phyloP scores from a whole-genome alignment of 2,888 invertebrate genomes.

The Epirrhoe tristata region DNA sequence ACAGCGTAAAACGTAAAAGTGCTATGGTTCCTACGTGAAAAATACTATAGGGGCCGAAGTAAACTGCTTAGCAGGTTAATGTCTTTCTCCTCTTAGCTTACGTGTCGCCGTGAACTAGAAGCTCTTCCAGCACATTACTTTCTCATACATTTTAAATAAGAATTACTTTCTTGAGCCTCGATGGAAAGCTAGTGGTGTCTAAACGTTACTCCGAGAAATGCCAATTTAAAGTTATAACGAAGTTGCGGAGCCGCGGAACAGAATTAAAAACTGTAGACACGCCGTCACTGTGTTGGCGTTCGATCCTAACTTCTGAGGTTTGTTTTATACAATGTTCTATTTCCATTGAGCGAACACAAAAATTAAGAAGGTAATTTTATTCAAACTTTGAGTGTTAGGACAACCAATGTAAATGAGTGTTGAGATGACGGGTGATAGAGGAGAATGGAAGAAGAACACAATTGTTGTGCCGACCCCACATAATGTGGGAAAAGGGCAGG shows the following conservation, averaged over 20 bases:
- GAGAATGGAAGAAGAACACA: too few relatives aligned
- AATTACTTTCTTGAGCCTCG: slow-evolving; percentile 25
- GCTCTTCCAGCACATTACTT: slow-evolving; percentile 24
- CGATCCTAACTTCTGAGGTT: slow-evolving; percentile 19
- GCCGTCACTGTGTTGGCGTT: slow-evolving; percentile 19
- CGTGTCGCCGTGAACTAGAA: slow-evolving; percentile 15
- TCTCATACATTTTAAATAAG: slow-evolving; percentile 34
- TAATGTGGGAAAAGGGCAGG: too few relatives aligned
- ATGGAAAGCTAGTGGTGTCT: slow-evolving; percentile 26
- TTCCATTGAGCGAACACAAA: background rate
- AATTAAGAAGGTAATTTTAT: background rate
- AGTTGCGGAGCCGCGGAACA: slow-evolving; percentile 27
- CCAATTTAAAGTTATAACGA: slow-evolving; percentile 34
- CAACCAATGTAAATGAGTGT: too few relatives aligned
- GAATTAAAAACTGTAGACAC: slow-evolving; percentile 29
- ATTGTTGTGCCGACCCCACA: too few relatives aligned
- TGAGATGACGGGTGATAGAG: too few relatives aligned
- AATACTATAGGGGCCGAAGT: background rate
- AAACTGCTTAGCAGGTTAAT: slow-evolving; percentile 20
- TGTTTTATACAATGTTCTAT: slow-evolving; percentile 12
- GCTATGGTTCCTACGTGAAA: too few relatives aligned
- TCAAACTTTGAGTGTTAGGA: background rate
- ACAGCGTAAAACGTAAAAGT: too few relatives aligned
- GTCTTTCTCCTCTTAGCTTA: slow-evolving; percentile 19
- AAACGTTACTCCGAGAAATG: slow-evolving; percentile 29